phyloP scores from a whole-genome alignment of 2,113 vertebrate species.

The Ploceus nigricollis region DNA sequence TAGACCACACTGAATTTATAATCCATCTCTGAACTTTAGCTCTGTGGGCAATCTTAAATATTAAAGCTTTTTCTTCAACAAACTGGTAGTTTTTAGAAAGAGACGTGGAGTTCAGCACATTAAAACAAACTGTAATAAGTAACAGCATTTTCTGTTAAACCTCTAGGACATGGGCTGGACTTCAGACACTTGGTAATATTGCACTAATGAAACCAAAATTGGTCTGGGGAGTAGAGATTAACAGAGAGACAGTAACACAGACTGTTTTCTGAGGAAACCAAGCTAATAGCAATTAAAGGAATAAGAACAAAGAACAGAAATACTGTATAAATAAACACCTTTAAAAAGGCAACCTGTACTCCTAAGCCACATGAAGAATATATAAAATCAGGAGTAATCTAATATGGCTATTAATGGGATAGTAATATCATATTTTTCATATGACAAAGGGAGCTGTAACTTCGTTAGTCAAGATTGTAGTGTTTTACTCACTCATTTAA shows the following conservation, averaged over 20 bases:
- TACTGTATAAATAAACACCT: neutral
- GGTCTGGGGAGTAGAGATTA: neutral
- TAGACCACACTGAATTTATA: neutral
- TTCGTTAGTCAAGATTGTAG: neutral
- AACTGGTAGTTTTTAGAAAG: neutral
- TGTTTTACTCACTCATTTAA: neutral
- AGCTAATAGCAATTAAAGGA: neutral
- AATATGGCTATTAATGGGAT: neutral
- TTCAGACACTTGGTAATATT: neutral
- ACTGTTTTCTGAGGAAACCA: neutral
- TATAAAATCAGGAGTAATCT: neutral
- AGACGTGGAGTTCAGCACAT: neutral
- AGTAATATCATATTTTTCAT: neutral
- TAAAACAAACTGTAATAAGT: neutral
- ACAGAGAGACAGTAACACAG: neutral
- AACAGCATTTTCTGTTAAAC: neutral
- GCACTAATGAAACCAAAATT: neutral
- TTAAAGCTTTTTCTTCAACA: neutral
- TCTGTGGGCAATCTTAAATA: neutral
- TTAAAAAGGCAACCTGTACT: neutral
- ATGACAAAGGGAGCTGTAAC: neutral
- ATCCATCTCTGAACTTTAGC: slow-evolving; percentile 42
- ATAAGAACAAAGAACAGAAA: neutral
- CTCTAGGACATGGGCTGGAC: neutral
- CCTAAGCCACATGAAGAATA: neutral